Percentiles rank a stretch among this genome's conserved stretches.
These are phyloP conservation scores for Melipona quadrifasciata DNA, from an alignment of 1,140 invertebrate species.

Conservation along the genomic window DNA sequence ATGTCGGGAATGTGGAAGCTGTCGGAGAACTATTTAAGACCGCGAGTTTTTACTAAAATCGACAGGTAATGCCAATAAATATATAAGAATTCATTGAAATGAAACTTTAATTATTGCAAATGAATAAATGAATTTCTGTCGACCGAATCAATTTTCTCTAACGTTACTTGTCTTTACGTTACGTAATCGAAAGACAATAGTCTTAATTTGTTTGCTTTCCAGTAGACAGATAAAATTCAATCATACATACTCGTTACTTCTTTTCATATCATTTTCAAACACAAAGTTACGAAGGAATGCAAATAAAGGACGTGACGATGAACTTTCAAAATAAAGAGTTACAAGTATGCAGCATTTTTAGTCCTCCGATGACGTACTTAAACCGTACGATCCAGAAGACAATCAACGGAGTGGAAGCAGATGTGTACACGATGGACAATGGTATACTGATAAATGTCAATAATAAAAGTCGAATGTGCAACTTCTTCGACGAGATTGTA, in stretches of 20 bases:
- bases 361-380: conserved; percentile 71
- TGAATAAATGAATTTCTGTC: too few species aligned
- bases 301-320: conserved; percentile 9
- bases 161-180: too few species aligned
- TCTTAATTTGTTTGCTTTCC: too few species aligned
- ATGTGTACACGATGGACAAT: conserved; percentile 63
- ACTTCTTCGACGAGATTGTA: too few species aligned
- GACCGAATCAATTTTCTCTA: too few species aligned
- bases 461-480: neutral
- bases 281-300: conserved; percentile 59
- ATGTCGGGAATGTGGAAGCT: conserved; percentile 69
- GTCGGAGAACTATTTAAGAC: conserved; percentile 68
- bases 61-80: conserved; percentile 53
- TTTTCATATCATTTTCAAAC: neutral
- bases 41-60: conserved; percentile 66
- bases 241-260: neutral
- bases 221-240: neutral
- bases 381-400: conserved; percentile 62
- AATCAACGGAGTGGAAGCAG: conserved; percentile 61
- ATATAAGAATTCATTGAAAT: neutral
- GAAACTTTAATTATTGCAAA: neutral
- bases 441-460: conserved; percentile 50
- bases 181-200: neutral
- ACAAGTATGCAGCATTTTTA: conserved; percentile 62
- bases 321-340: conserved; percentile 69